Conservation (phyloP, 2,888 invertebrate species). For the Drosophila subquinaria region DNA sequence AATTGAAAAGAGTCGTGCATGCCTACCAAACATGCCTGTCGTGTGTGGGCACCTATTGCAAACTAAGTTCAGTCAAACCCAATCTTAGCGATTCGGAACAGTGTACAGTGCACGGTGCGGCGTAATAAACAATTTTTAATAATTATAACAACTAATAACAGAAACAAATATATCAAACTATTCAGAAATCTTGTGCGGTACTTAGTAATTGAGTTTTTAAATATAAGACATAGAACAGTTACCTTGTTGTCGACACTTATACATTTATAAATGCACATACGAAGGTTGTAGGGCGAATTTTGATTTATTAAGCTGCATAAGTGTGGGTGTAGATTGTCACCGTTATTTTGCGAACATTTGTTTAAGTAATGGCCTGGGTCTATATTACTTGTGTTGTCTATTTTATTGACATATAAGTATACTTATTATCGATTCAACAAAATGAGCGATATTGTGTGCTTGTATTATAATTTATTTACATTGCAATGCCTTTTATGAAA, state of each 20-base stretch:
- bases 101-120: conserved; percentile 36
- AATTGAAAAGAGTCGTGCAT: too few relatives aligned
- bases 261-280: not conserved
- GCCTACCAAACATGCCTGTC: too few relatives aligned
- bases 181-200: not conserved
- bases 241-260: not conserved
- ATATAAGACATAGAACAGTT: not conserved
- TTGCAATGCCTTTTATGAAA: not conserved
- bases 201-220: not conserved
- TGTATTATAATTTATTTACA: conserved; percentile 6
- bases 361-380: not conserved
- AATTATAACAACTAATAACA: conserved; percentile 1
- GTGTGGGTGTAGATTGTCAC: conserved; percentile 8
- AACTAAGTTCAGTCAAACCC: too few relatives aligned
- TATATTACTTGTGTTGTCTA: conserved; percentile 1
- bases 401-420: not conserved
- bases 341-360: conserved; percentile 6
- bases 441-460: not conserved
- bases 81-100: too few relatives aligned
- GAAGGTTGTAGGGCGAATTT: not conserved
- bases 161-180: not conserved
- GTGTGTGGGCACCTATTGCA: too few relatives aligned
- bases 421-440: conserved; percentile 25
- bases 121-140: conserved; percentile 14
- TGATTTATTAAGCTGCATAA: conserved; percentile 11